Evolutionary conservation across 1,140 invertebrate genomes (phyloP).

Genomic region (Pogonognathellus flavescens): DNA sequence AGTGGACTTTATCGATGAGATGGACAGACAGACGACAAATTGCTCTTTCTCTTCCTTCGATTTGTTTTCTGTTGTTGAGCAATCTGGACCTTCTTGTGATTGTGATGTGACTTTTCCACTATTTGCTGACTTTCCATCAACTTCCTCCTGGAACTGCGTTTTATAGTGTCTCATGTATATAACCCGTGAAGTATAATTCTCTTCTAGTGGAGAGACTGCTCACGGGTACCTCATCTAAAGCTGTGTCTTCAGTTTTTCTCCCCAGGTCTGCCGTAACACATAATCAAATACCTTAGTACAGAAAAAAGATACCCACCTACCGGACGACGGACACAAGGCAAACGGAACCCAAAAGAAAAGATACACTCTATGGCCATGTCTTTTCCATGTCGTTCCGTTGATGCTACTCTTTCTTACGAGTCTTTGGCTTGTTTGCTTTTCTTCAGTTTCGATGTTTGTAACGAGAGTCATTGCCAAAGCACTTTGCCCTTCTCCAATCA

Average conservation of each 20-base stretch:
- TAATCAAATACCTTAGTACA: neutral
- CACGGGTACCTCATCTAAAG: neutral
- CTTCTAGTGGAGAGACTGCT: neutral
- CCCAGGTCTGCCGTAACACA: neutral
- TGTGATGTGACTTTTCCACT: conserved; percentile 47
- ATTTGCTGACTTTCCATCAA: conserved; percentile 48
- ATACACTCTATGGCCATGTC: neutral
- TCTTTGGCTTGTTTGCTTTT: conserved; percentile 17
- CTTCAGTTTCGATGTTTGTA: conserved; percentile 16
- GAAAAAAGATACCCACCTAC: neutral
- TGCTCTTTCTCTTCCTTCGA: conserved; percentile 38
- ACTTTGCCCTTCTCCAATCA: conserved; percentile 32
- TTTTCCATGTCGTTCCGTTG: neutral
- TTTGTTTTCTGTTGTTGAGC: conserved; percentile 46
- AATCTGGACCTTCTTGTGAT: conserved; percentile 41
- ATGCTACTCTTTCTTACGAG: neutral
- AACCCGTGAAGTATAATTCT: neutral
- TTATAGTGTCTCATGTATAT: too few relatives aligned
- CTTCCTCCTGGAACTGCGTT: neutral
- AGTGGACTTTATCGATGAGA: conserved; percentile 41
- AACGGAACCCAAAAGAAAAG: neutral
- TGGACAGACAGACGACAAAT: conserved; percentile 46
- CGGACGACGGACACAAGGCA: neutral
- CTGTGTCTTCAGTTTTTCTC: neutral
- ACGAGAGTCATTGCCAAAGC: conserved; percentile 30